A percentile compares a stretch with the other conserved stretches of the same genome.
These are phyloP conservation scores for Erinaceus europaeus DNA, from an alignment of 2,113 vertebrate genomes.

Conservation along the genomic window DNA sequence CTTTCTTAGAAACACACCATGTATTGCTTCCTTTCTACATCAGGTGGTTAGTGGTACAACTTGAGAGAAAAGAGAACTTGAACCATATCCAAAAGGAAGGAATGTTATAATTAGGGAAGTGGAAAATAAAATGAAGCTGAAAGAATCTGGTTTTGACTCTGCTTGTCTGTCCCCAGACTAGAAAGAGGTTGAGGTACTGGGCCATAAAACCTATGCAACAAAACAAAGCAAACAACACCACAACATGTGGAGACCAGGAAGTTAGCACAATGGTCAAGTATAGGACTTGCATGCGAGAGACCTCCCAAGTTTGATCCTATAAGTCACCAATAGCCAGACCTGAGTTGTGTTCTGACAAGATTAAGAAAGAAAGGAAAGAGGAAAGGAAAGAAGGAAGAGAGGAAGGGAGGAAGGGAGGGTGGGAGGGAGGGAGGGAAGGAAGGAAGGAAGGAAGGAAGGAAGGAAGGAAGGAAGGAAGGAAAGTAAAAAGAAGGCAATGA, in stretches of 20 bases:
- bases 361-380: too few species aligned
- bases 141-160: conserved; percentile 42
- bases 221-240: background rate
- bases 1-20: conserved; percentile 48
- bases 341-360: too few species aligned
- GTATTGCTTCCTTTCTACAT: conserved; percentile 35
- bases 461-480: too few species aligned
- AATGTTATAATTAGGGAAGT: conserved; percentile 50
- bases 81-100: conserved; percentile 36
- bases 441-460: too few species aligned
- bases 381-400: too few species aligned
- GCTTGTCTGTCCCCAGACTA: conserved; percentile 8
- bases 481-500: too few species aligned
- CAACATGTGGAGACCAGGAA: fast-evolving
- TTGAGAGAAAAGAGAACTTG: conserved; percentile 59
- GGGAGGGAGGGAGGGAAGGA: too few species aligned
- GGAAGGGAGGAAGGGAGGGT: too few species aligned
- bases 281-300: too few species aligned
- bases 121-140: conserved; percentile 37
- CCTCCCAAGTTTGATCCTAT: too few species aligned
- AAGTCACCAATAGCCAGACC: too few species aligned
- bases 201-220: background rate
- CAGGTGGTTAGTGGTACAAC: conserved; percentile 34
- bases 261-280: too few species aligned
- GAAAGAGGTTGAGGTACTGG: background rate